Conservation (phyloP, 1,140 invertebrate species). For the Homarus americanus region DNA sequence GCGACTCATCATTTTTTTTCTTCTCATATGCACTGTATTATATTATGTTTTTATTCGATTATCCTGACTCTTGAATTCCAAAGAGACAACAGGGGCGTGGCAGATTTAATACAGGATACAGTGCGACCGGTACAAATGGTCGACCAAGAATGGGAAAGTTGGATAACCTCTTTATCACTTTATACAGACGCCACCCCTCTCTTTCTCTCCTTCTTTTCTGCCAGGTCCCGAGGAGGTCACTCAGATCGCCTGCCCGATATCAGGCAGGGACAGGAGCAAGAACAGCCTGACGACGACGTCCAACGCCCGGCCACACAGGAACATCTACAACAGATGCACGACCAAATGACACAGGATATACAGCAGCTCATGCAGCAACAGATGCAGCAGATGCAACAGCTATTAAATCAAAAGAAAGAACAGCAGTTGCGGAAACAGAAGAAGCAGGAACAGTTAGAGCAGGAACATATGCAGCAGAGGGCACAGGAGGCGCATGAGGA, state of each 20-base stretch:
- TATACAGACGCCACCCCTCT: too few relatives aligned
- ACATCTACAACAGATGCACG: conserved; percentile 5
- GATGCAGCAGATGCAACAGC: conserved; percentile 51
- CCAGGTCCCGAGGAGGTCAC: too few relatives aligned
- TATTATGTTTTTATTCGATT: too few relatives aligned
- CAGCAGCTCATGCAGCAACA: conserved; percentile 49
- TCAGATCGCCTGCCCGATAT: not conserved
- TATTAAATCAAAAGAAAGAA: conserved; percentile 34
- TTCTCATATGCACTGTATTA: too few relatives aligned
- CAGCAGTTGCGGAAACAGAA: conserved; percentile 36
- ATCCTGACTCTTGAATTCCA: too few relatives aligned
- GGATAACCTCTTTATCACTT: too few relatives aligned
- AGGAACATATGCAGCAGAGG: conserved; percentile 26
- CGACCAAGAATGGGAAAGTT: too few relatives aligned
- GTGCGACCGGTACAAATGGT: too few relatives aligned
- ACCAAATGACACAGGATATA: conserved; percentile 49
- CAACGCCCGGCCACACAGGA: not conserved
- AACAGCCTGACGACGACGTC: not conserved
- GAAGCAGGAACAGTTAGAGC: conserved; percentile 23
- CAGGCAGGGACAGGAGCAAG: not conserved
- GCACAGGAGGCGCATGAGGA: not conserved
- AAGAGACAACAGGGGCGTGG: too few relatives aligned
- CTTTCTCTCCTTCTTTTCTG: too few relatives aligned
- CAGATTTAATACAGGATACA: too few relatives aligned
- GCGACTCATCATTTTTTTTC: too few relatives aligned